phyloP scores from a whole-genome alignment of 2,888 invertebrate species.

The Archips xylosteana region DNA sequence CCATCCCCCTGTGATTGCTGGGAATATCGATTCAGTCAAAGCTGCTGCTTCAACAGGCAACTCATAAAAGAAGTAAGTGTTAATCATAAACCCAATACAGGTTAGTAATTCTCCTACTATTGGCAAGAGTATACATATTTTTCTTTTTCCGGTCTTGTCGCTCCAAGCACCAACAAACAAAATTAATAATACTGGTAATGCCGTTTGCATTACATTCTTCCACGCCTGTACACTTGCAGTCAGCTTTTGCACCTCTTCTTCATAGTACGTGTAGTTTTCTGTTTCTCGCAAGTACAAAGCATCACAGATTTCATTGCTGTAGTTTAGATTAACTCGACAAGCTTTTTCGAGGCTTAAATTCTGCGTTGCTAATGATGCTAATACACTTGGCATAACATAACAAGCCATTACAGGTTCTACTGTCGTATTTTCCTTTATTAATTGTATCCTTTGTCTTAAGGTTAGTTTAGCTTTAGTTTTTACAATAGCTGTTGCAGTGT shows the following conservation, averaged over 20 bases:
- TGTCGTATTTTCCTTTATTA: constrained; percentile 85
- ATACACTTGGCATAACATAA: constrained; percentile 87
- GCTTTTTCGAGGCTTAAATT: constrained; percentile 94
- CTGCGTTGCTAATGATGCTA: constrained; percentile 91
- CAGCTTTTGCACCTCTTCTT: constrained; percentile 88
- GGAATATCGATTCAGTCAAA: constrained; percentile 91
- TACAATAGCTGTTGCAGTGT: constrained; percentile 46
- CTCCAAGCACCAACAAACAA: constrained; percentile 94
- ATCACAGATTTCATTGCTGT: constrained; percentile 89
- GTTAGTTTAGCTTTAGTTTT: constrained; percentile 58
- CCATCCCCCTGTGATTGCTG: constrained; percentile 94
- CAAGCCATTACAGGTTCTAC: constrained; percentile 91
- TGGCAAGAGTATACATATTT: constrained; percentile 93
- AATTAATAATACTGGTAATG: constrained; percentile 92
- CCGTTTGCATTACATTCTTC: constrained; percentile 93
- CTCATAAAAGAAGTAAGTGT: constrained; percentile 91
- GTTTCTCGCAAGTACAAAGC: constrained; percentile 90
- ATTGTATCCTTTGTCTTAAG: constrained; percentile 64
- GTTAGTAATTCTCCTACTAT: constrained; percentile 92
- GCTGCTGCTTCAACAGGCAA: constrained; percentile 92
- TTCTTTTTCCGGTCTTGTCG: constrained; percentile 88
- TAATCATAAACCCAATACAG: constrained; percentile 91
- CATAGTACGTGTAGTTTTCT: constrained; percentile 83
- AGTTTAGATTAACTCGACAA: constrained; percentile 92
- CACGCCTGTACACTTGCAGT: constrained; percentile 92